Percentiles rank a stretch among this genome's conserved stretches.
Evolutionary conservation across 2,888 invertebrate species (phyloP).

Genomic region (Allophyes oxyacanthae): DNA sequence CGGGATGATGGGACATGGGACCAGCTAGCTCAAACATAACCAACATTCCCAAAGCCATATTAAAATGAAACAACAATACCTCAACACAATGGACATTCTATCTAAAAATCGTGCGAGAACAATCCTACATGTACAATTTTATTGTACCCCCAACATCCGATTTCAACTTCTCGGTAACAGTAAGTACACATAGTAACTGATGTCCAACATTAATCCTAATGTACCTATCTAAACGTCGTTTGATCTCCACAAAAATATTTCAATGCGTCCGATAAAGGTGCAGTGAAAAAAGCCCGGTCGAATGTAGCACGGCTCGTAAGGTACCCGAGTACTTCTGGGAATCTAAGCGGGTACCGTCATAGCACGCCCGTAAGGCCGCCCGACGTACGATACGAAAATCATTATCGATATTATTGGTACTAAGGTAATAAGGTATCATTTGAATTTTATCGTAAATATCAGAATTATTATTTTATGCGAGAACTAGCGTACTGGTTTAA

Average conservation of each 20-base stretch:
- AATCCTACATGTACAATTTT: constrained; percentile 59
- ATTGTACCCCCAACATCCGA: constrained; percentile 64
- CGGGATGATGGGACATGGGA: constrained; percentile 7
- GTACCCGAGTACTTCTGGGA: constrained; percentile 87
- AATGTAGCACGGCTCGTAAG: constrained; percentile 80
- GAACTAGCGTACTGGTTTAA: constrained; percentile 26
- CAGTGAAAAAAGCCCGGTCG: constrained; percentile 78
- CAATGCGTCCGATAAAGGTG: constrained; percentile 85
- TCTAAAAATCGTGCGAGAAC: constrained; percentile 66
- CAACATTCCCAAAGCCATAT: constrained; percentile 37
- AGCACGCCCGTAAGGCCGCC: constrained; percentile 83
- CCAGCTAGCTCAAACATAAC: constrained; percentile 34
- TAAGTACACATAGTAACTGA: constrained; percentile 74
- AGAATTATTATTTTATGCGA: constrained; percentile 27
- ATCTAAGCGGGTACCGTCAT: constrained; percentile 85
- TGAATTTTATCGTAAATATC: constrained; percentile 28
- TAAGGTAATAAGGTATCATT: constrained; percentile 24
- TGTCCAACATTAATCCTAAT: constrained; percentile 88
- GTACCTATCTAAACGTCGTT: constrained; percentile 86
- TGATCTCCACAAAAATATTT: constrained; percentile 89
- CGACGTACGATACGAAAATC: constrained; percentile 21
- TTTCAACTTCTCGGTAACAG: constrained; percentile 74
- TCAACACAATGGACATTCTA: constrained; percentile 67
- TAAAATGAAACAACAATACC: constrained; percentile 52
- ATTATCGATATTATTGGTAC: constrained; percentile 61